Percentiles rank a stretch among this genome's conserved stretches.
Evolutionary conservation across 2,113 vertebrate genomes (phyloP).

Genomic region (Poeciliopsis occidentalis): DNA sequence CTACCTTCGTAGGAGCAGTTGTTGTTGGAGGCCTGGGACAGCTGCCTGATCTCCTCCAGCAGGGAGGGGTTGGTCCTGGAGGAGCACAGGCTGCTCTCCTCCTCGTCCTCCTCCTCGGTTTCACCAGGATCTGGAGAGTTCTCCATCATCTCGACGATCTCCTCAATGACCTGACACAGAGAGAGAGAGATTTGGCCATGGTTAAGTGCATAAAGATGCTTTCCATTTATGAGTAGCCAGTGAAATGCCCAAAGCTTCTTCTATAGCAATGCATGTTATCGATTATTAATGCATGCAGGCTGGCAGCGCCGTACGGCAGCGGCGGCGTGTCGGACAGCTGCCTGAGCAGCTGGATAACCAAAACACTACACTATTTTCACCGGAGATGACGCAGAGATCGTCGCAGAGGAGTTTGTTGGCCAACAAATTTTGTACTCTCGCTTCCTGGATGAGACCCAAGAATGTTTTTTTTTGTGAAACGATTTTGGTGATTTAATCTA

Average conservation of each 20-base stretch:
- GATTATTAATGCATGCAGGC: slow-evolving; percentile 19
- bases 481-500: too few relatives aligned
- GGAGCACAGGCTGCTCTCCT: slow-evolving; percentile 82
- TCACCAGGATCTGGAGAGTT: slow-evolving; percentile 93
- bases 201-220: slow-evolving; percentile 5
- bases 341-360: neutral
- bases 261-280: neutral
- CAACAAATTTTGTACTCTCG: too few relatives aligned
- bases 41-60: slow-evolving; percentile 88
- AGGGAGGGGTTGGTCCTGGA: slow-evolving; percentile 84
- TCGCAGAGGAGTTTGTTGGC: too few relatives aligned
- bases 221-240: slow-evolving; percentile 14
- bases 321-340: too few relatives aligned
- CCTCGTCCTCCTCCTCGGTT: slow-evolving; percentile 87
- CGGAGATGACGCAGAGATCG: too few relatives aligned
- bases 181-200: neutral
- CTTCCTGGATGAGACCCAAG: too few relatives aligned
- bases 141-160: slow-evolving; percentile 96
- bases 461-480: too few relatives aligned
- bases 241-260: slow-evolving; percentile 2
- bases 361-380: neutral
- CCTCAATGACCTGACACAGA: slow-evolving; percentile 88
- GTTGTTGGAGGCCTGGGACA: slow-evolving; percentile 89
- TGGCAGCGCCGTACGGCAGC: neutral
- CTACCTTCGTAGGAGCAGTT: slow-evolving; percentile 90